Evolutionary conservation across 92 coral and sea anemone genomes (phyloP), one percentile per base, ranked within the genome.

Genomic region (Zoanthus gigantus): DNA sequence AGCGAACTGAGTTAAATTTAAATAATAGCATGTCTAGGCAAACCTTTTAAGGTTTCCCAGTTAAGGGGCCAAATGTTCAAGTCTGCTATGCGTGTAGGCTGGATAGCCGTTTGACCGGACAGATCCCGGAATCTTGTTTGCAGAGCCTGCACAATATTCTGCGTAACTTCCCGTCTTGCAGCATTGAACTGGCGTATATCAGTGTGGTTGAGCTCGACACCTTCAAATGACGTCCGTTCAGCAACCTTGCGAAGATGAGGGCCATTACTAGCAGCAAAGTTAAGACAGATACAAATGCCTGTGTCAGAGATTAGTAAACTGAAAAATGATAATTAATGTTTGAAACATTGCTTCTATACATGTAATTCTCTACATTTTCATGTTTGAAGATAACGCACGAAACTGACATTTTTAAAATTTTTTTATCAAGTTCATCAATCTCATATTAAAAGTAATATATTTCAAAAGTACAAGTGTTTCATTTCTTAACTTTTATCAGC

Each of bases 191-290:
- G 75, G 14, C 75, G 48, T 30, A 71, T 42, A 7, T 73, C 46
- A 9, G 77, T 73, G 57, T 73, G 50, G 53, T 42, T 73, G 54
- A 73, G 77, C 54, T 73, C 30, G 9, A 73, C 57, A 8, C 78
- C 78, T 37, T 74, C 57, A 74, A 74, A 74, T 74, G 78, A 45
- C 7, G 78, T 47, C 78, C 14, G 31, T 74, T 45, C 78, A 17
- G 78, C 78, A 74, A 74, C 78, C 78, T 74, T 74, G 57, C 60
- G 78, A 45, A 74, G 78, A 44, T 74, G 78, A 18, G 78, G 78
- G 57, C 78, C 78, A 46, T 74, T 28, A 74, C 78, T 74, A 45
- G 78, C 31, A 74, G 32, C 57, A 46, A 45, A 74, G 58, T 67
- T 67, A 67, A 67, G 34, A 45, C 56, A 74, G 47, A 37, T 74